These are phyloP conservation scores for Lamproptera curius DNA, from an alignment of 2,888 invertebrate genomes.

Conservation along the genomic window DNA sequence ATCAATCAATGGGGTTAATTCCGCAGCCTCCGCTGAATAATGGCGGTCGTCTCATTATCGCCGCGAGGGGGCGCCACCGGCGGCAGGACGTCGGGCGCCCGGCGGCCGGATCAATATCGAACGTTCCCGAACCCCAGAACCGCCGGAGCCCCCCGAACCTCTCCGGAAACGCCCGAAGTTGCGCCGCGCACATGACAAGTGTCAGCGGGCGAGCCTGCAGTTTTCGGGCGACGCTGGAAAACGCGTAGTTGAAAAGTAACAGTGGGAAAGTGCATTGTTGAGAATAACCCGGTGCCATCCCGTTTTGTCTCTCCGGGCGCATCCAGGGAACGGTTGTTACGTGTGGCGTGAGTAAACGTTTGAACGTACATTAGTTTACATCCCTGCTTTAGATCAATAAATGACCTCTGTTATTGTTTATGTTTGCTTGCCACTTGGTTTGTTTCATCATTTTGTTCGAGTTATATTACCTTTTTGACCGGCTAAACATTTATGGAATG, in stretches of 20 bases:
- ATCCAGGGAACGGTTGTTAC: no score
- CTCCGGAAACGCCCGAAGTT: constrained; percentile 33
- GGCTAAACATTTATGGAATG: background rate
- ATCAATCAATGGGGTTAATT: background rate
- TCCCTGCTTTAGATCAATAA: background rate
- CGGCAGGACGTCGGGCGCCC: constrained; percentile 68
- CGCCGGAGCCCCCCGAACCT: constrained; percentile 42
- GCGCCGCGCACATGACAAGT: background rate
- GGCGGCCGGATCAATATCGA: constrained; percentile 55
- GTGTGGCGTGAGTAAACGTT: constrained; percentile 59
- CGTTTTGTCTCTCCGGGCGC: constrained; percentile 42
- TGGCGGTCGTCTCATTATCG: constrained; percentile 70
- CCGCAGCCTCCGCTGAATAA: constrained; percentile 68
- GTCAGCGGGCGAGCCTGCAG: constrained; percentile 39
- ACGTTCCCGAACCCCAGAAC: constrained; percentile 4
- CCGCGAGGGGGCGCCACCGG: constrained; percentile 66
- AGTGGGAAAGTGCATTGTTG: constrained; percentile 37
- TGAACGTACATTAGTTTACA: no score
- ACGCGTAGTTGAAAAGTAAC: constrained; percentile 48
- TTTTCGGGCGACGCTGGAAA: constrained; percentile 68
- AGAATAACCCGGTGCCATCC: constrained; percentile 33
- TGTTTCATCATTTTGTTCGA: background rate
- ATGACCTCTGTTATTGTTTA: background rate
- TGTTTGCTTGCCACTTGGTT: background rate
- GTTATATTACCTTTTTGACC: background rate